These are phyloP conservation scores for Ceratoteleas bidentatus DNA, from an alignment of 1,140 invertebrate genomes.

Conservation along the genomic window DNA sequence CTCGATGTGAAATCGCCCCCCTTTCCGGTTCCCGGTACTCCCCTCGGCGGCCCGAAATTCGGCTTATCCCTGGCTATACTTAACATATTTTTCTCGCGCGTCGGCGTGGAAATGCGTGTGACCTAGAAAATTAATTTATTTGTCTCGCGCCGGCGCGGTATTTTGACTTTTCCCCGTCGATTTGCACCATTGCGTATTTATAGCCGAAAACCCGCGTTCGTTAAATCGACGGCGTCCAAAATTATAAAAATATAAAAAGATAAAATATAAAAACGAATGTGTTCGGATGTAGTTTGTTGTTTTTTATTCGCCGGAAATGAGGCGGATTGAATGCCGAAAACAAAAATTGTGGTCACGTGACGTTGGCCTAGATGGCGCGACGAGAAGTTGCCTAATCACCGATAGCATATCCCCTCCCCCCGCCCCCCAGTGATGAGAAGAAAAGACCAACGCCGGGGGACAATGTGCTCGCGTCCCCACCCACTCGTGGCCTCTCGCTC, in stretches of 20 bases:
- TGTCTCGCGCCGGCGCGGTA: slow-evolving; percentile 26
- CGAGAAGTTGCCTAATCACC: too few relatives aligned
- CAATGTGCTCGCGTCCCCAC: slow-evolving; percentile 44
- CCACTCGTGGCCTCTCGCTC: slow-evolving; percentile 52
- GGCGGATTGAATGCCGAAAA: not conserved
- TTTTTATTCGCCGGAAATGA: not conserved
- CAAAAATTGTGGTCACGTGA: too few relatives aligned
- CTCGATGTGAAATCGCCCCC: too few relatives aligned
- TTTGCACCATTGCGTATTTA: slow-evolving; percentile 22
- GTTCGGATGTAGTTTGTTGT: too few relatives aligned
- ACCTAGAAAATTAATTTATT: slow-evolving; percentile 49
- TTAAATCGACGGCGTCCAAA: too few relatives aligned
- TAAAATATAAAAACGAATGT: too few relatives aligned
- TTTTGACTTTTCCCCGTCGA: slow-evolving; percentile 23
- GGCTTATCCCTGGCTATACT: slow-evolving; percentile 16
- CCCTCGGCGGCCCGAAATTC: slow-evolving; percentile 23
- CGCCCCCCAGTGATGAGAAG: not conserved
- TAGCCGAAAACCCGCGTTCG: slow-evolving; percentile 1
- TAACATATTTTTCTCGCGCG: slow-evolving; percentile 35
- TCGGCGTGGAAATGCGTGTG: slow-evolving; percentile 22
- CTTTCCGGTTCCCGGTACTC: too few relatives aligned
- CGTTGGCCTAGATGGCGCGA: too few relatives aligned
- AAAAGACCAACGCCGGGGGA: slow-evolving; percentile 30
- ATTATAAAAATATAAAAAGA: too few relatives aligned
- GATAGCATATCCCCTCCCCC: too few relatives aligned